Base-by-base conservation (phyloP, 2,113 vertebrate genomes). In the Cochlearius cochlearius region DNA sequence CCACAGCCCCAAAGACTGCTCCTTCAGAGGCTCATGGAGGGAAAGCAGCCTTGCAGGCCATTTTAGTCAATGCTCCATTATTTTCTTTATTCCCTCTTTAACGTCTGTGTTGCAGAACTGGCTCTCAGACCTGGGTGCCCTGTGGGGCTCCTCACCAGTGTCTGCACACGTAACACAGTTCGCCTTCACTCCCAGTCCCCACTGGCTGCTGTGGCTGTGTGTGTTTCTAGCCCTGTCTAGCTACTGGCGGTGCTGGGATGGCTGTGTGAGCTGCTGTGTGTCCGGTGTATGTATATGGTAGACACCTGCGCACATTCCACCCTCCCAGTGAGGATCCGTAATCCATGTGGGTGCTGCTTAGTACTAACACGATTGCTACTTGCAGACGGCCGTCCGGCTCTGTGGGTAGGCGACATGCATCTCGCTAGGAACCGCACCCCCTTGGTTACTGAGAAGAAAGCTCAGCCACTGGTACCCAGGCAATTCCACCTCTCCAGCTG, bases 21-120 rank as follows among this genome's bases (percentile, higher is more conserved):
- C 84, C 66, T 76, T 92, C 85, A 86, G 94, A 97, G 93, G 78
- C 85, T 36, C 93, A 88, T 38, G 73, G 87, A 92, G 92, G 83
- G 93, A 95, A 86, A 95, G 89, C 88, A 86, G 86, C 95, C 90
- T 86, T 67, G 92, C 93, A 85, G 62, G 85, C 79, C 89, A 63
- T 96, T 96, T 91, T 72, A 86, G 89, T 91, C 94, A 86, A 52
- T 53, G 58, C 88, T 93, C 73, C 76, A 26, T 96, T 96, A 93
- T 94, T 97, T 96, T 92, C 74, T 96, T 95, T 94, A 88, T 97
- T 96, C 91, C 92, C 77, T 69, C 87, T 84, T 36, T 81, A 87
- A 94, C 8, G 21, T 66, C 79, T 84, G 76, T 94, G 77, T 82
- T 89, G 75, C 82, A 91, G 91, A 97, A 89, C 76, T 82, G 80